Conservation (phyloP, 2,797 vertebrate genomes). For the Squalus acanthias region DNA sequence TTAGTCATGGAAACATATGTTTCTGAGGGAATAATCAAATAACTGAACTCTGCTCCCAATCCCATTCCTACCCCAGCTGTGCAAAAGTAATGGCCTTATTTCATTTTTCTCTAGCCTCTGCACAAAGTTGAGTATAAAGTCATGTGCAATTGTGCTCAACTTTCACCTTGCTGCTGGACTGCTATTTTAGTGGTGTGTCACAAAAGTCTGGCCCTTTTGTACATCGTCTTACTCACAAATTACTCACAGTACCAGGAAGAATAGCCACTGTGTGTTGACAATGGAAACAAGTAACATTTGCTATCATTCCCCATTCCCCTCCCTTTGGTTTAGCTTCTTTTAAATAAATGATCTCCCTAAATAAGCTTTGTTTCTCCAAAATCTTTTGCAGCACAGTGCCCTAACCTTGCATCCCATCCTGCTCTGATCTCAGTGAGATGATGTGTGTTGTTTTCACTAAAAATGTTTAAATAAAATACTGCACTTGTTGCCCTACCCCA, state of each 20-base stretch:
- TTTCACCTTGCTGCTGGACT: background rate
- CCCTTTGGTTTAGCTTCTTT: background rate
- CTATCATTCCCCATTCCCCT: background rate
- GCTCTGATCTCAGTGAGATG: background rate
- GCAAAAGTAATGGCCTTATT: background rate
- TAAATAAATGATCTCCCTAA: background rate
- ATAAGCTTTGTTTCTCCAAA: background rate
- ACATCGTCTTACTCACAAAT: background rate
- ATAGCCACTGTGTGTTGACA: background rate
- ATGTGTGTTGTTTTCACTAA: background rate
- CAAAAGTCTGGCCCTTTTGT: background rate
- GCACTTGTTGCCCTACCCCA: background rate
- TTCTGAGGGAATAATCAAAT: conserved; percentile 16
- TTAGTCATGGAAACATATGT: background rate
- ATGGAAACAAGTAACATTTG: background rate
- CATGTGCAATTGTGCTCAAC: background rate
- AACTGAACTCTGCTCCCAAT: background rate
- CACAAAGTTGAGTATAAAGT: background rate
- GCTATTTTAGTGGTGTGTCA: background rate
- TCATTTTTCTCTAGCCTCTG: background rate
- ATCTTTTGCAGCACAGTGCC: background rate
- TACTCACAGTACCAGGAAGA: background rate
- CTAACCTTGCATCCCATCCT: background rate
- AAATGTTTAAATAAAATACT: background rate
- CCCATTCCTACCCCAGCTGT: background rate